Base-by-base conservation (phyloP, 2,888 invertebrate species). In the Drosophila acutilabella region DNA sequence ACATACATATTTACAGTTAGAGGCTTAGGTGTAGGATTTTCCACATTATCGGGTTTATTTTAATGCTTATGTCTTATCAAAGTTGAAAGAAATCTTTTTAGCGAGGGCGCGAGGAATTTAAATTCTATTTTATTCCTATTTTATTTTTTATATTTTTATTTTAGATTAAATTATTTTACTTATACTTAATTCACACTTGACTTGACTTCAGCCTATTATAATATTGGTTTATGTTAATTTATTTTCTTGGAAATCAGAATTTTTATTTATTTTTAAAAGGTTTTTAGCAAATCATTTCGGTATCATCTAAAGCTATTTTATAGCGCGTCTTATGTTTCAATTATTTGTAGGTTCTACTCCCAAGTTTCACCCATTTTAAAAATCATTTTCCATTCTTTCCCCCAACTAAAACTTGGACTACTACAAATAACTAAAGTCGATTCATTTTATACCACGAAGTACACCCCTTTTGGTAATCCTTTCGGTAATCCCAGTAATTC, bases 251-350 rank as follows among this genome's bases (percentile, higher is more conserved):
- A 44, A 52, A 51, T 71, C 16, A 51, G 47, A 60, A 18, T 38
- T 64, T 33, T 33, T 53, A 14, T 51, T 54, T 18, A 30, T 51
- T 61, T 42, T 40, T 53, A 60, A 62, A 70, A 59, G 41, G 33
- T 53, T 59, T 33, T 68, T 54, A 73, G 70, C 57, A 77, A 77
- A 77, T 69, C 13, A 66, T 36, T 77, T 61, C 18, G 16, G 18
- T 74, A 66, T 75, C 44, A 68, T 72, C 77, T 82, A 74, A 70
- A 74, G 80, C 81, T 81, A 80, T 84, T 80, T 66, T 48, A 83
- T 84, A 86, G 81, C 80, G 67, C 60, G 68, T 84, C 69, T 76
- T 80, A 56, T 67, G 40, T 61, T 71, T 68, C 51, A 54, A 42
- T 69, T 50, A 42, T 48, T 11, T 58, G 45, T 65, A 18, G 64